Evolutionary conservation across 2,888 invertebrate genomes (phyloP).

Genomic region (Drosophila eohydei): DNA sequence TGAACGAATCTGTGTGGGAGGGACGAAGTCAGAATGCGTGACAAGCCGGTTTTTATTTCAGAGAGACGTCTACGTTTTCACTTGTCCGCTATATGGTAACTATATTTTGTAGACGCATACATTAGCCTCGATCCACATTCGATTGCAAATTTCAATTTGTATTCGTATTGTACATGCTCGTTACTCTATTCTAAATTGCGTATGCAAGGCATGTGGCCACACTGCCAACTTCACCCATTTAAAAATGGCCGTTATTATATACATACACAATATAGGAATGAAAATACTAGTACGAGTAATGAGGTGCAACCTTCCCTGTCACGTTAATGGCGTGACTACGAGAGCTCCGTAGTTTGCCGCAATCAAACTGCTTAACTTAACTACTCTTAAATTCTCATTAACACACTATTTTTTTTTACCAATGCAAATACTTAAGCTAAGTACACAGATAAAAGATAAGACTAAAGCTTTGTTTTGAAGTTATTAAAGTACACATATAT

Average conservation of each 20-base stretch:
- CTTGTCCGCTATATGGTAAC: slow-evolving; percentile 37
- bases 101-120: slow-evolving; percentile 32
- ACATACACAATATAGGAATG: not conserved
- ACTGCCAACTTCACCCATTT: slow-evolving; percentile 39
- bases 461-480: not conserved
- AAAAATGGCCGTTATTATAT: slow-evolving; percentile 30
- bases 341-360: slow-evolving; percentile 26
- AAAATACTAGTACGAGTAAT: slow-evolving; percentile 21
- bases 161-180: slow-evolving; percentile 18
- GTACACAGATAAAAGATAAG: slow-evolving; percentile 4
- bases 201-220: slow-evolving; percentile 46
- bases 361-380: too few species aligned
- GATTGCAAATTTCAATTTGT: slow-evolving; percentile 62
- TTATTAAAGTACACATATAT: not conserved
- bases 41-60: slow-evolving; percentile 39
- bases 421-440: too few species aligned
- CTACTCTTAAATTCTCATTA: slow-evolving; percentile 9
- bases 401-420: not conserved
- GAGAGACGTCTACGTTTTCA: slow-evolving; percentile 48
- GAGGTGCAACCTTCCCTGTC: slow-evolving; percentile 28
- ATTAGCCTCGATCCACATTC: slow-evolving; percentile 75
- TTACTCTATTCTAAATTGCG: slow-evolving; percentile 45
- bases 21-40: slow-evolving; percentile 35
- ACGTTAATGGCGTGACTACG: slow-evolving; percentile 23
- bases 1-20: not conserved